These are phyloP conservation scores for Drosophila basisetae DNA, from an alignment of 2,888 invertebrate species.

Conservation along the genomic window DNA sequence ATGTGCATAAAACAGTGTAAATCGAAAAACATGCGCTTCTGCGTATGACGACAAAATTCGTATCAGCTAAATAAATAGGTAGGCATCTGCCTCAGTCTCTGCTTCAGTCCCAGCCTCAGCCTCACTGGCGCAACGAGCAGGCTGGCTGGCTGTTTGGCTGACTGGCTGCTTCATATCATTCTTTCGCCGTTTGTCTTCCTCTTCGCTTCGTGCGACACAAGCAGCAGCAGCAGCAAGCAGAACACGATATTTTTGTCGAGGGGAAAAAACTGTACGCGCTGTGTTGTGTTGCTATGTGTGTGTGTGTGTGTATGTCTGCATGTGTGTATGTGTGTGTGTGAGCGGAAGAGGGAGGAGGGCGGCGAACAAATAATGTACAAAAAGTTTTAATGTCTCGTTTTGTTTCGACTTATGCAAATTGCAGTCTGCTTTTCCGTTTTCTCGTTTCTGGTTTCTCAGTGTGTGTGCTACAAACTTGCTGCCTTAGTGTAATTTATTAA, in stretches of 20 bases:
- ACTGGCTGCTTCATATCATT: constrained; percentile 53
- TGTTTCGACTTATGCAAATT: constrained; percentile 65
- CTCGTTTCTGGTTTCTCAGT: constrained; percentile 31
- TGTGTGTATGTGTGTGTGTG: constrained; percentile 18
- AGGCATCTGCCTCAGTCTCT: constrained; percentile 27
- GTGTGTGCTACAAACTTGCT: constrained; percentile 50
- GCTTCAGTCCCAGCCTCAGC: constrained; percentile 5
- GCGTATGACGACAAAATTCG: constrained; percentile 59
- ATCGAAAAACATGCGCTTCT: constrained; percentile 44
- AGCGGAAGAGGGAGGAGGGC: constrained; percentile 31
- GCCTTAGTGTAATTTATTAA: constrained; percentile 54
- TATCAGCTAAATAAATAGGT: constrained; percentile 46
- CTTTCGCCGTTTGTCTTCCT: constrained; percentile 62
- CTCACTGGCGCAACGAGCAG: constrained; percentile 43
- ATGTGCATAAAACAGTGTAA: constrained; percentile 57
- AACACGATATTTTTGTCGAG: constrained; percentile 76
- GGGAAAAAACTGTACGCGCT: constrained; percentile 76
- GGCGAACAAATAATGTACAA: constrained; percentile 40
- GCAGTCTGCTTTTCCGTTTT: constrained; percentile 57
- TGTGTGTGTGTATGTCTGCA: background rate
- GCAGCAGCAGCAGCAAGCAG: constrained; percentile 60
- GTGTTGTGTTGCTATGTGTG: constrained; percentile 16
- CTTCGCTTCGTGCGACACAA: constrained; percentile 63
- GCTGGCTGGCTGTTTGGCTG: constrained; percentile 8
- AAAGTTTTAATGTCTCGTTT: constrained; percentile 65